A percentile compares a stretch with the other conserved stretches of the same genome.
These are phyloP conservation scores for Bergia sp. DNA, from an alignment of 92 coral and sea anemone genomes.

Conservation along the genomic window DNA sequence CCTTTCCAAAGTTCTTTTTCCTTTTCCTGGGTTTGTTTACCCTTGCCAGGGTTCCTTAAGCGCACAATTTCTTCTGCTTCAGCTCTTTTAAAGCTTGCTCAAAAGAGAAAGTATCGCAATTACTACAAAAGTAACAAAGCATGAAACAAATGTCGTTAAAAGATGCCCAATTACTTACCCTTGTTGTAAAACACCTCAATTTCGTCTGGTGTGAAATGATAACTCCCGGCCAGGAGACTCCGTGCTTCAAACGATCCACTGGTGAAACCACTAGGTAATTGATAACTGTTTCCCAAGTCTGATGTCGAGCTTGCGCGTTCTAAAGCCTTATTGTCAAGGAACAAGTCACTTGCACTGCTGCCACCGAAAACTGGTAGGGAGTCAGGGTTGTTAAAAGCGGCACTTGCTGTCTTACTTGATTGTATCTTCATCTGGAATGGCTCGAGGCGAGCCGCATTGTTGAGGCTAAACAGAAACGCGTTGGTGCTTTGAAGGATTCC, in stretches of 20 bases:
- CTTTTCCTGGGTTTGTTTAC: no score
- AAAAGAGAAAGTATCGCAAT: no score
- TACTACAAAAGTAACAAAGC: no score
- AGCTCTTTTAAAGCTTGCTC: no score
- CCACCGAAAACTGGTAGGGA: constrained; percentile 24
- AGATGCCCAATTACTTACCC: background rate
- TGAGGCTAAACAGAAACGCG: constrained; percentile 34
- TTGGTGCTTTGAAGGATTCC: constrained; percentile 3
- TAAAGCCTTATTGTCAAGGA: constrained; percentile 1
- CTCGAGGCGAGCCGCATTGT: constrained; percentile 9
- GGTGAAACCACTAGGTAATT: constrained; percentile 8
- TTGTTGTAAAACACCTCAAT: constrained; percentile 29
- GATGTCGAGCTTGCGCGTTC: background rate
- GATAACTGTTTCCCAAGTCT: constrained; percentile 9
- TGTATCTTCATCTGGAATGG: constrained; percentile 35
- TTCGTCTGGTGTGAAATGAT: constrained; percentile 31
- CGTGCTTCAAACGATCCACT: constrained; percentile 20
- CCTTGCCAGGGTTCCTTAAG: no score
- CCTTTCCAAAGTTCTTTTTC: no score
- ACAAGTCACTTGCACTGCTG: constrained; percentile 1
- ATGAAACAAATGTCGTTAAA: background rate
- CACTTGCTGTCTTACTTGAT: background rate
- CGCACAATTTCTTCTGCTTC: no score
- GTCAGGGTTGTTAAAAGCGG: constrained; percentile 10
- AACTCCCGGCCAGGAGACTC: constrained; percentile 38